Percentiles rank a stretch among this genome's conserved stretches.
phyloP scores from a whole-genome alignment of 1,140 invertebrate species.

The Drepana arcuata region DNA sequence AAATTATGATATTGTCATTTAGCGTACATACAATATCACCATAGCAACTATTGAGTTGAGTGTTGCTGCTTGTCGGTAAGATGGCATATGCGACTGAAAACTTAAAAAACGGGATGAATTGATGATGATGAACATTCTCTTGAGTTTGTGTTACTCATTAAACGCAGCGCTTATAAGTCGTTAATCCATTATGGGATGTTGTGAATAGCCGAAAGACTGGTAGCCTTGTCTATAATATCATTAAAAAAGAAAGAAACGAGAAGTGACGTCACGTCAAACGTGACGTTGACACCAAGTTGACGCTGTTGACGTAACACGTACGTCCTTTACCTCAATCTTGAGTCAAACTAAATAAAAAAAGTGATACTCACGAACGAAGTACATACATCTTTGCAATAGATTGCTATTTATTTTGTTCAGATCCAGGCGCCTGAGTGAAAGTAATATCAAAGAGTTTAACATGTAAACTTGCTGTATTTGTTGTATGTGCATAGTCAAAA shows the following conservation, averaged over 20 bases:
- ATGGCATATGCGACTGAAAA: slow-evolving; percentile 1
- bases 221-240: no score
- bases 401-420: neutral
- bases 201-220: no score
- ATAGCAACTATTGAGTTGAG: slow-evolving; percentile 4
- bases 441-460: slow-evolving; percentile 52
- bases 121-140: neutral
- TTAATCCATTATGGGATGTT: no score
- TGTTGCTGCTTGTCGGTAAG: no score
- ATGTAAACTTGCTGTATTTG: slow-evolving; percentile 19
- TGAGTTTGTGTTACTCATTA: neutral
- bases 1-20: slow-evolving; percentile 4
- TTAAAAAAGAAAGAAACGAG: no score
- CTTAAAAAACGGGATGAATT: neutral
- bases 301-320: neutral
- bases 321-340: neutral
- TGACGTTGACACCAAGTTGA: neutral
- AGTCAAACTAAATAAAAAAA: neutral
- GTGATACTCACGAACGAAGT: no score
- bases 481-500: slow-evolving; percentile 4
- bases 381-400: no score
- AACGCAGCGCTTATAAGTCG: neutral
- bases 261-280: no score
- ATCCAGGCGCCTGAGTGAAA: slow-evolving; percentile 31
- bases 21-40: slow-evolving; percentile 3